Conservation (phyloP, 37 sponge, comb jelly and placozoan species). For the Cladorhizidae sp. region DNA sequence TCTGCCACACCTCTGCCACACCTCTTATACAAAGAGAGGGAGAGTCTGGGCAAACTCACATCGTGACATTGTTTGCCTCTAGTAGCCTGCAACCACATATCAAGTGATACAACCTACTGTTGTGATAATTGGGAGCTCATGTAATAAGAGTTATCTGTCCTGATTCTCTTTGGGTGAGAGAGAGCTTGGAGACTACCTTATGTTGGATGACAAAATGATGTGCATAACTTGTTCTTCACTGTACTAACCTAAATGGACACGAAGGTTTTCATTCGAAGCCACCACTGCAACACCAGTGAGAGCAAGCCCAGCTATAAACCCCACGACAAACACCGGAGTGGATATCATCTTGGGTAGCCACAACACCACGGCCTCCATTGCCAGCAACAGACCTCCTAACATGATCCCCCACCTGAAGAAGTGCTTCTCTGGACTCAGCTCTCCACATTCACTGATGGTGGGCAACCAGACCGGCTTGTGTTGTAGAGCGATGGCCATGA, state of each 20-base stretch:
- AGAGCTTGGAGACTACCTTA: no score
- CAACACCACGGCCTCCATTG: conserved; percentile 28
- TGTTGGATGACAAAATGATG: no score
- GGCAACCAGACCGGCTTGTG: conserved; percentile 85
- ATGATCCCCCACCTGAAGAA: conserved; percentile 72
- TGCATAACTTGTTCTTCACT: neutral
- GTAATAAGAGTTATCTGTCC: no score
- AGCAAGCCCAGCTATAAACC: conserved; percentile 43
- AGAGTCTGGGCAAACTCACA: no score
- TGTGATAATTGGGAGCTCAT: no score
- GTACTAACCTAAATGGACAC: conserved; percentile 60
- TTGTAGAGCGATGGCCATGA: conserved; percentile 56
- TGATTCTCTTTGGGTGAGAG: no score
- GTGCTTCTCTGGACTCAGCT: conserved; percentile 76
- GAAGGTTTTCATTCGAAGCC: conserved; percentile 51
- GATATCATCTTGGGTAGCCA: conserved; percentile 33
- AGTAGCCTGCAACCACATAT: no score
- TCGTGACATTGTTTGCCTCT: no score
- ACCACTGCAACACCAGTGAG: conserved; percentile 67
- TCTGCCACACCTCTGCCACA: no score
- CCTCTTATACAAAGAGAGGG: no score
- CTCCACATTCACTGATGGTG: conserved; percentile 87
- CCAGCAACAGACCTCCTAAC: conserved; percentile 51
- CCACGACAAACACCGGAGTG: conserved; percentile 22
- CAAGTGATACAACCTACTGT: no score